phyloP scores from a whole-genome alignment of 2,888 invertebrate species.

The Apotomis betuletana region DNA sequence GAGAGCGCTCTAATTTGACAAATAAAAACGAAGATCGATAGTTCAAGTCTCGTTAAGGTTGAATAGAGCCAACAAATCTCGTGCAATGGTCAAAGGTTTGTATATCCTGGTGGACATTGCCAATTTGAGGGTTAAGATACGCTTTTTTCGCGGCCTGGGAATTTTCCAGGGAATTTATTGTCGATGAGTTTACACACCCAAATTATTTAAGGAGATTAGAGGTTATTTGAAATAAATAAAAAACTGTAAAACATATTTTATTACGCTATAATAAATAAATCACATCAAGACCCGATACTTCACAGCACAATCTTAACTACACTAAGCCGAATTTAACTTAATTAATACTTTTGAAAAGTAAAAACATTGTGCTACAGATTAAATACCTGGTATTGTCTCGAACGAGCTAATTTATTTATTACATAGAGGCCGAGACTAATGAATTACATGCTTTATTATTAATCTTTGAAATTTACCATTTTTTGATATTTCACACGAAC shows the following conservation, averaged over 20 bases:
- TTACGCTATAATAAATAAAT: conserved; percentile 41
- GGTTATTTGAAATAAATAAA: conserved; percentile 3
- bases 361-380: conserved; percentile 51
- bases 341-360: conserved; percentile 40
- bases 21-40: no score
- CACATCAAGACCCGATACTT: conserved; percentile 39
- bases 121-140: no score
- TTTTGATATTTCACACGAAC: not conserved
- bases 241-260: conserved; percentile 28
- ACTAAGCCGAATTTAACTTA: conserved; percentile 38
- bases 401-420: conserved; percentile 21
- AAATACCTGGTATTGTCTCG: conserved; percentile 50
- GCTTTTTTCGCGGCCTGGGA: no score
- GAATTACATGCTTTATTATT: not conserved
- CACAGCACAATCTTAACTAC: conserved; percentile 37
- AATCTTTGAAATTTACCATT: not conserved
- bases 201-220: no score
- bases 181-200: no score
- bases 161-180: no score
- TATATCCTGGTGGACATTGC: no score
- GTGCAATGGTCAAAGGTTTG: no score
- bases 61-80: no score
- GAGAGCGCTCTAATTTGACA: no score
- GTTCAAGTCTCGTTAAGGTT: no score
- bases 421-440: not conserved